These are phyloP conservation scores for Drosophila grimshawi DNA, from an alignment of 1,140 invertebrate genomes.

Conservation along the genomic window DNA sequence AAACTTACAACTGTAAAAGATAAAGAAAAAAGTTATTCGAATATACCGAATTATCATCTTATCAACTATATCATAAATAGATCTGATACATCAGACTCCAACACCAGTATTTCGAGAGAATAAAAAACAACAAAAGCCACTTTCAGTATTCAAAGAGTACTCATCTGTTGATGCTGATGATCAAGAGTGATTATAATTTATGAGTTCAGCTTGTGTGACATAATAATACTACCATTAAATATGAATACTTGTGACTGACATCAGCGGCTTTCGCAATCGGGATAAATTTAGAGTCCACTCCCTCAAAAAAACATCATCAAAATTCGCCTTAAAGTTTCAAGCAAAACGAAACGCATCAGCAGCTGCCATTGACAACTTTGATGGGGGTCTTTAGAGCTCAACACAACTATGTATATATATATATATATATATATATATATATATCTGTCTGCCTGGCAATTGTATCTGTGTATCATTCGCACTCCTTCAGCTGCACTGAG, in stretches of 20 bases:
- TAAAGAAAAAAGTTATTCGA: too few species aligned
- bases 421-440: background rate
- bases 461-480: background rate
- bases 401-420: background rate
- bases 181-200: background rate
- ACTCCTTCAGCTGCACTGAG: background rate
- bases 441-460: too few species aligned
- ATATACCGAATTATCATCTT: too few species aligned
- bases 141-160: background rate
- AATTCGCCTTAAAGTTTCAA: background rate
- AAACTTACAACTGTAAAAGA: too few species aligned
- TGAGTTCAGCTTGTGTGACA: background rate
- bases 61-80: too few species aligned
- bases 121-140: too few species aligned
- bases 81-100: too few species aligned
- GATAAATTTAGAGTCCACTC: background rate
- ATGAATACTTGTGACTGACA: background rate
- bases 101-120: too few species aligned
- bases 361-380: background rate
- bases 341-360: background rate
- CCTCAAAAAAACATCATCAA: background rate
- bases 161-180: background rate
- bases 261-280: background rate
- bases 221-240: background rate
- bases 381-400: background rate